Base-by-base conservation (phyloP, 2,888 invertebrate species). In the Germaria angustata region DNA sequence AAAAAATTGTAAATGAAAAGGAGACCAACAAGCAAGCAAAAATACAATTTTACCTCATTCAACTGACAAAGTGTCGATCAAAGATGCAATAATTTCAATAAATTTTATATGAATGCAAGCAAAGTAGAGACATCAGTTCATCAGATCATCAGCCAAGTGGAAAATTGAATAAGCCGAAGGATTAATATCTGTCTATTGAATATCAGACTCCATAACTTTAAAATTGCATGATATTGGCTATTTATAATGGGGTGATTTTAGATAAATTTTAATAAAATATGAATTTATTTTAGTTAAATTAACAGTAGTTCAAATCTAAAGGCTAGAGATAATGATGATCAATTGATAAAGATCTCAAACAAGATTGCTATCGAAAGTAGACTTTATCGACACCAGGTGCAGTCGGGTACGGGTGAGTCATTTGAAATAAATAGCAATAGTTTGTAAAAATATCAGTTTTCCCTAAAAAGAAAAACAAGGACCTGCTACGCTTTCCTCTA, bases 61-160 rank as follows among this genome's bases (percentile, higher is more conserved):
- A 24, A 79, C 78, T 75, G 78, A 79, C 78, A 82, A 82, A 71
- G 75, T 82, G 78, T 82, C 81, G 73, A 82, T 82, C 81, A 82
- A 69, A 69, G 44, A 73, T 73, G 61, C 46, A 77, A 69, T 44
- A 73, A 57, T 69, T 69, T 75, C 24, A 77, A 61, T 75, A 57
- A 65, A 80, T 65, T 75, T 49, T 32, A 51, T 15, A 76, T 46
- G 20, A 24, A 61, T 66, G 44, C 28, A 22, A 36, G 51, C 28
- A 11, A 8, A 28, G 20, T 49, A 13, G 61, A 51, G 24, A 59
- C 22, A 61, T 57, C n/a, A 41, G 8, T n/a, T n/a, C n/a, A 28
- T 28, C 28, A 28, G 6, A 6, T 3, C 28, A 24, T 2, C 2
- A 17, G 7, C 22, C 44, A 46, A 34, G 22, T 57, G 34, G 4